These are phyloP conservation scores for Dicentrarchus labrax DNA, from an alignment of 2,113 vertebrate genomes.

Conservation along the genomic window DNA sequence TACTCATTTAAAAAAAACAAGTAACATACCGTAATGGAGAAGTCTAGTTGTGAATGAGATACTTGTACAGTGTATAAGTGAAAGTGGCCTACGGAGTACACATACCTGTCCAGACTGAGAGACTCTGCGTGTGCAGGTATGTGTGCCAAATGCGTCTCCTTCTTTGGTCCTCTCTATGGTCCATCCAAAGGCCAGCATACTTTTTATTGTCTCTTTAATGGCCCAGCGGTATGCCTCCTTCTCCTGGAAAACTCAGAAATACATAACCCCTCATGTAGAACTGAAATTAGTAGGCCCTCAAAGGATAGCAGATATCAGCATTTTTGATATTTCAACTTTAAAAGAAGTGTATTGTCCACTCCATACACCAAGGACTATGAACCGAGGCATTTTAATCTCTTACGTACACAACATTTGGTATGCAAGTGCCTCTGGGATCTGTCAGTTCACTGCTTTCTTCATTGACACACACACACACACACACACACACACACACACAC, in stretches of 20 bases:
- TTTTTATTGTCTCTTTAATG: conserved; percentile 95
- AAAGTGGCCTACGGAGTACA: background rate
- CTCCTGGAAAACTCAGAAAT: conserved; percentile 83
- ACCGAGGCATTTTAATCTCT: conserved; percentile 49
- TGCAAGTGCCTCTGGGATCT: conserved; percentile 36
- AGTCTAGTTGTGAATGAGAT: background rate
- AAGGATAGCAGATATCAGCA: conserved; percentile 28
- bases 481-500: background rate
- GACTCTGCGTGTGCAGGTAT: conserved; percentile 86
- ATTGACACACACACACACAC: background rate
- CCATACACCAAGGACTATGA: background rate
- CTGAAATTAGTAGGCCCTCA: background rate
- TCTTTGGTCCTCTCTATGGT: conserved; percentile 91
- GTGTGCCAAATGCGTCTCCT: conserved; percentile 88
- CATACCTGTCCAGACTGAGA: conserved; percentile 94
- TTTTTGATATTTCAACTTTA: conserved; percentile 34
- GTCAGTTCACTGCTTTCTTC: conserved; percentile 29
- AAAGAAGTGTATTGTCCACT: conserved; percentile 2
- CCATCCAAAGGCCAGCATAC: conserved; percentile 96
- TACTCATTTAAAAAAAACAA: background rate
- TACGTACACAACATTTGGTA: conserved; percentile 35
- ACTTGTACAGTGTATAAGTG: background rate
- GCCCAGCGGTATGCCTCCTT: conserved; percentile 95
- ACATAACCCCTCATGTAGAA: background rate
- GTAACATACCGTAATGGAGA: background rate